phyloP scores from a whole-genome alignment of 2,888 invertebrate species.

The Pachymerium ferrugineum region DNA sequence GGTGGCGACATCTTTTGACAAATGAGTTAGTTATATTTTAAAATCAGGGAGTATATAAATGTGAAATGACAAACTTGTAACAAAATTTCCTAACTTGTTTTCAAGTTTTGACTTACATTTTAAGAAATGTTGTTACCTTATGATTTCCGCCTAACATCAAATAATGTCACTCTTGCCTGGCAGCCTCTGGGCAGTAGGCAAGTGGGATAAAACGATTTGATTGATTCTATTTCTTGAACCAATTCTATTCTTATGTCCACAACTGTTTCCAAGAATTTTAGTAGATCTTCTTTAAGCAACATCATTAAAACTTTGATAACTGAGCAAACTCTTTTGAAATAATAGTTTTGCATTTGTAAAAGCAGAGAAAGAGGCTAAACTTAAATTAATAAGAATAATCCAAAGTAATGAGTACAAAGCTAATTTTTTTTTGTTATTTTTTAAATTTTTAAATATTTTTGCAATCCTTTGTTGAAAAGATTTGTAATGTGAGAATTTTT shows the following conservation, averaged over 20 bases:
- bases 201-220: too few relatives aligned
- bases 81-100: too few relatives aligned
- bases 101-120: too few relatives aligned
- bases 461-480: background rate
- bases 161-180: too few relatives aligned
- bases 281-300: background rate
- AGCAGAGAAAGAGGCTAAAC: background rate
- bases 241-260: background rate
- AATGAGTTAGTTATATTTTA: background rate
- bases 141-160: too few relatives aligned
- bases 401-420: background rate
- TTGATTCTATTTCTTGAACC: too few relatives aligned
- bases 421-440: background rate
- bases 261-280: background rate
- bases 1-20: background rate
- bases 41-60: too few relatives aligned
- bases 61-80: too few relatives aligned
- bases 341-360: background rate
- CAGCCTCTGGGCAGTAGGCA: too few relatives aligned
- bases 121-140: too few relatives aligned
- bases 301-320: conserved; percentile 6
- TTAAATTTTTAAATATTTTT: background rate
- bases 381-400: background rate
- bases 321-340: background rate
- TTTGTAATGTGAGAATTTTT: background rate